Conservation (phyloP, 2,888 invertebrate genomes). For the Elysia crispata region DNA sequence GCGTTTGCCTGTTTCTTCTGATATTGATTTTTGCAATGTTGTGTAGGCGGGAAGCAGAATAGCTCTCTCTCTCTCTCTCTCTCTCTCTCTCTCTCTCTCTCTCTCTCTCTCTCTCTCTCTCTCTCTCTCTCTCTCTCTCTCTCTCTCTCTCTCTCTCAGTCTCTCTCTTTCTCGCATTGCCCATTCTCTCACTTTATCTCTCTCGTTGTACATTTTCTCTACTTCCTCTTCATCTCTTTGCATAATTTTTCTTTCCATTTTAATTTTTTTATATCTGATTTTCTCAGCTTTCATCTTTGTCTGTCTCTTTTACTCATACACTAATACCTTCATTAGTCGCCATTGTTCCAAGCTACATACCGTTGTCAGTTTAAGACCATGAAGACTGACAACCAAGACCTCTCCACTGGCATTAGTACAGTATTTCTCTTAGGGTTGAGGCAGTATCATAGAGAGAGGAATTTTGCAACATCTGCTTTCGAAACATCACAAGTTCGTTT, state of each 20-base stretch:
- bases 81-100: slow-evolving; percentile 2
- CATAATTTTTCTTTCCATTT: neutral
- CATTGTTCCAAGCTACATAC: too few relatives aligned
- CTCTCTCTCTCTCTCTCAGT: neutral
- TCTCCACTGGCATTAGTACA: too few relatives aligned
- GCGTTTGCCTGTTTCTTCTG: too few relatives aligned
- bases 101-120: slow-evolving; percentile 25
- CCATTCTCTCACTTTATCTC: too few relatives aligned
- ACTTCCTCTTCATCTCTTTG: neutral
- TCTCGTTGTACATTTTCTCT: too few relatives aligned
- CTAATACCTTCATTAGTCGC: neutral
- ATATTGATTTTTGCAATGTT: too few relatives aligned
- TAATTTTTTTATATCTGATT: neutral
- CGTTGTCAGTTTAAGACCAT: too few relatives aligned
- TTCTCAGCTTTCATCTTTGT: neutral
- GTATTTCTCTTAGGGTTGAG: too few relatives aligned
- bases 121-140: slow-evolving; percentile 29
- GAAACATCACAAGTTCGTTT: too few relatives aligned
- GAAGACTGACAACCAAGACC: too few relatives aligned
- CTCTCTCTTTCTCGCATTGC: neutral
- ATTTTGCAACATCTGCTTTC: too few relatives aligned
- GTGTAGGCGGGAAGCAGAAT: neutral
- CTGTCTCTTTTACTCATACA: neutral
- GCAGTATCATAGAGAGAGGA: too few relatives aligned
- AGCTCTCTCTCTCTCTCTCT: neutral